Evolutionary conservation across 2,888 invertebrate genomes (phyloP), one percentile per base, ranked within the genome.

Genomic region (Calameuta idolon): DNA sequence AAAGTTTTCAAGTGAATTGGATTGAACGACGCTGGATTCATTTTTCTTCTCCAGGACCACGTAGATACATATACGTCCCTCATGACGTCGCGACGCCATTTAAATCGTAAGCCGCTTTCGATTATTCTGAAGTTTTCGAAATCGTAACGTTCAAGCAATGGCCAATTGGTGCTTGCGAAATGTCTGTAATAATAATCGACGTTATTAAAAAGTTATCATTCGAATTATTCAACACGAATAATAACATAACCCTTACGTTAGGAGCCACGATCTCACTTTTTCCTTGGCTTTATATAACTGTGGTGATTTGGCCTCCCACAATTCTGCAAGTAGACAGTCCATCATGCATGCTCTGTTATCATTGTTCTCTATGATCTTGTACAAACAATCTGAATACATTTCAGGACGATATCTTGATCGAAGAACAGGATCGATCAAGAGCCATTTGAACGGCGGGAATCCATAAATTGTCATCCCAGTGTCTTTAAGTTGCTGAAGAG

Each of bases 61-160:
- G 35, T 15, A 12, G 71, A 34, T 1, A 76, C 34, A 34, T 76
- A 34, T 1, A 33, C 11, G 1, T 12, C 11, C 15, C 76, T 30
- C 5, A n/a, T 12, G 11, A 76, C 9, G 11, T 76, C n/a, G 12
- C 11, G 37, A 11, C 30, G 15, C 76, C 76, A 76, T 76, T 76
- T 76, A 33, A 9, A 11, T 11, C 33, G 15, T 3, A 76, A 34
- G 5, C 76, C 76, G n/a, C 55, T 9, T 37, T 76, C 76, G 3
- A 76, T 55, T 11, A 76, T 33, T 5, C 4, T 73, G 30, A 73
- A 34, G 1, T 73, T 31, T 5, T 73, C 73, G 4, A 73, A 73
- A 12, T 35, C 69, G 31, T 73, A 76, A 15, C 76, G 76, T 3
- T 76, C 37, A 0, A 12, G n/a, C 76, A 76, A 35, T 34, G 55